Percentiles rank a stretch among this genome's conserved stretches.
These are phyloP conservation scores for Epinotia bilunana DNA, from an alignment of 2,888 invertebrate species.

Conservation along the genomic window DNA sequence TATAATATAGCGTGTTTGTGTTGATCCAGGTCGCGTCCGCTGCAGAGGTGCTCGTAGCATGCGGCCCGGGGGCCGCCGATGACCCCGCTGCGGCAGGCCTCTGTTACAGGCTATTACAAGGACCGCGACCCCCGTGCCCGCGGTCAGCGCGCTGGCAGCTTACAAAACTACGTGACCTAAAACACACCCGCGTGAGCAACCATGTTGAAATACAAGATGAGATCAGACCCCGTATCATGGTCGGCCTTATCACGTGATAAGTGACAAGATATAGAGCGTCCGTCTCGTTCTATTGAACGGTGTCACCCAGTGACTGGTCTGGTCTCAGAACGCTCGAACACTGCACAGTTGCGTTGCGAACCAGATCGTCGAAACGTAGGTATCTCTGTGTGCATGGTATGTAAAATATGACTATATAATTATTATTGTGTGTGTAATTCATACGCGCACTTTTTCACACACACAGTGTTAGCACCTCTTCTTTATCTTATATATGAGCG, in stretches of 20 bases:
- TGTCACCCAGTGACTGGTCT: too few relatives aligned
- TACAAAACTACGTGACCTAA: constrained; percentile 12
- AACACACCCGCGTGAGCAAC: neutral
- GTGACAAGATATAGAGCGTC: too few relatives aligned
- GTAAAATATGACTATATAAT: neutral
- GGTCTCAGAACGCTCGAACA: neutral
- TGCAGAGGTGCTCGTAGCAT: constrained; percentile 80
- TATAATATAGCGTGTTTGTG: neutral
- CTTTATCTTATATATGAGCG: neutral
- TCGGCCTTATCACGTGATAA: too few relatives aligned
- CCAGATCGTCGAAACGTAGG: neutral
- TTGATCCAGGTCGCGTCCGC: constrained; percentile 70
- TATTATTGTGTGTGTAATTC: neutral
- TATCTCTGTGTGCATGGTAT: neutral
- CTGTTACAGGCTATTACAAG: constrained; percentile 4
- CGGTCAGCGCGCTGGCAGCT: constrained; percentile 13
- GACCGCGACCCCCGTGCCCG: neutral
- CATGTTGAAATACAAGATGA: neutral
- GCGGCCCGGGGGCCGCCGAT: constrained; percentile 55
- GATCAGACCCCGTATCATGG: too few relatives aligned
- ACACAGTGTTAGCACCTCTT: neutral
- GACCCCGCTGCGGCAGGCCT: constrained; percentile 58
- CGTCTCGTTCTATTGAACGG: too few relatives aligned
- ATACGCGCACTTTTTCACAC: neutral
- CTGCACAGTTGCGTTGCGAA: neutral